Evolutionary conservation across 2,797 vertebrate species (phyloP).

Genomic region (Petrocephalus schoutedeni): DNA sequence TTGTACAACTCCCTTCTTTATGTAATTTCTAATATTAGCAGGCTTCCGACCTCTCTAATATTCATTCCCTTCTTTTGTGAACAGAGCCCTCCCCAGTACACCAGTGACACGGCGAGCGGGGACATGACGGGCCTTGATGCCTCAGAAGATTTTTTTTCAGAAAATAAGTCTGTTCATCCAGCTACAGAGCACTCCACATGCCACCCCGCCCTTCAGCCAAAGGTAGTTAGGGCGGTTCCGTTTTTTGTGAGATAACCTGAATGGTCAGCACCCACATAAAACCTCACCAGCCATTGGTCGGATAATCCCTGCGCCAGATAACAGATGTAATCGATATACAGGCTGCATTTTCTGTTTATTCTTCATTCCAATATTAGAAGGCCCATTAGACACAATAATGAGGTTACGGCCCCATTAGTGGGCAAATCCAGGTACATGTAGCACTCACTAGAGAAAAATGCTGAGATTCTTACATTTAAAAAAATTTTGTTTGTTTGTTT

Average conservation of each 20-base stretch:
- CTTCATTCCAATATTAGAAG: neutral
- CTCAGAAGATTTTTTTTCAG: neutral
- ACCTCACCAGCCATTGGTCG: neutral
- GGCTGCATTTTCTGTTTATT: neutral
- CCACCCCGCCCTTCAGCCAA: neutral
- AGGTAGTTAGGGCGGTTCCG: neutral
- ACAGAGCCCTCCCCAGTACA: neutral
- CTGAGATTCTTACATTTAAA: neutral
- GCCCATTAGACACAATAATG: neutral
- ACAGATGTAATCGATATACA: neutral
- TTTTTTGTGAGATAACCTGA: neutral
- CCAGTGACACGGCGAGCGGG: neutral
- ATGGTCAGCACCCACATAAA: neutral
- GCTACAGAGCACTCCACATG: neutral
- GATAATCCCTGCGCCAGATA: neutral
- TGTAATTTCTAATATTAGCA: neutral
- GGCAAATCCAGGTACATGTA: neutral
- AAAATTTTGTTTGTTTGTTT: neutral
- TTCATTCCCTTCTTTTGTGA: neutral
- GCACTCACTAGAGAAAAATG: neutral
- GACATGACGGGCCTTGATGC: neutral
- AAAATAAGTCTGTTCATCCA: neutral
- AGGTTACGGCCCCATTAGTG: neutral
- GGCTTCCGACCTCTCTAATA: neutral
- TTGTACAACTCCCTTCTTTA: neutral